Evolutionary conservation across 2,113 vertebrate genomes (phyloP).

Genomic region (Odobenus rosmarus): DNA sequence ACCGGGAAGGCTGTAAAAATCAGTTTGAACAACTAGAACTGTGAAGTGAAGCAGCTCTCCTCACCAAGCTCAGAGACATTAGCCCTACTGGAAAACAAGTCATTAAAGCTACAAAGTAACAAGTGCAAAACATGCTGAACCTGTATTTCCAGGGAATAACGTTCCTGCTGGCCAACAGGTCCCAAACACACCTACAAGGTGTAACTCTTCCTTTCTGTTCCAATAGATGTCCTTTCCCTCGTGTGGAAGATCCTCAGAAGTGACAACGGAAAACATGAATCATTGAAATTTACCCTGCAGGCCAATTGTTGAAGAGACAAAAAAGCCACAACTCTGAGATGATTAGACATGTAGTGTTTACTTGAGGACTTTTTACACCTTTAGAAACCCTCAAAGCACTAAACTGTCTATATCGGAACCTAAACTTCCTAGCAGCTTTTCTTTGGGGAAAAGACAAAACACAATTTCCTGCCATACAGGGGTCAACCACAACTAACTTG

Average conservation of each 20-base stretch:
- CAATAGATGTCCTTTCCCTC: constrained; percentile 26
- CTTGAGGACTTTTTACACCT: background rate
- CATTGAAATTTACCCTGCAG: constrained; percentile 34
- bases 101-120: constrained; percentile 74
- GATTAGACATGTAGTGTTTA: constrained; percentile 52
- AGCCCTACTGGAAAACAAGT: constrained; percentile 62
- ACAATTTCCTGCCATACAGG: background rate
- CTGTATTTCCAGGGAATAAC: constrained; percentile 2
- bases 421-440: constrained; percentile 58
- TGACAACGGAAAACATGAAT: constrained; percentile 7
- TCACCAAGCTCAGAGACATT: constrained; percentile 43
- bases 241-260: constrained; percentile 40
- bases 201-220: constrained; percentile 40
- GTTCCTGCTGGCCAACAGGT: background rate
- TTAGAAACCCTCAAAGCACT: constrained; percentile 24
- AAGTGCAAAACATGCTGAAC: constrained; percentile 71
- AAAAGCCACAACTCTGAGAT: constrained; percentile 48
- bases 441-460: constrained; percentile 17
- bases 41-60: constrained; percentile 55
- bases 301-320: constrained; percentile 48
- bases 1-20: background rate
- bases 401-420: background rate
- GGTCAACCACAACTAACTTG: background rate
- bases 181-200: constrained; percentile 47
- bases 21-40: constrained; percentile 5